phyloP scores from a whole-genome alignment of 2,797 vertebrate genomes.

The Cuniculus paca region DNA sequence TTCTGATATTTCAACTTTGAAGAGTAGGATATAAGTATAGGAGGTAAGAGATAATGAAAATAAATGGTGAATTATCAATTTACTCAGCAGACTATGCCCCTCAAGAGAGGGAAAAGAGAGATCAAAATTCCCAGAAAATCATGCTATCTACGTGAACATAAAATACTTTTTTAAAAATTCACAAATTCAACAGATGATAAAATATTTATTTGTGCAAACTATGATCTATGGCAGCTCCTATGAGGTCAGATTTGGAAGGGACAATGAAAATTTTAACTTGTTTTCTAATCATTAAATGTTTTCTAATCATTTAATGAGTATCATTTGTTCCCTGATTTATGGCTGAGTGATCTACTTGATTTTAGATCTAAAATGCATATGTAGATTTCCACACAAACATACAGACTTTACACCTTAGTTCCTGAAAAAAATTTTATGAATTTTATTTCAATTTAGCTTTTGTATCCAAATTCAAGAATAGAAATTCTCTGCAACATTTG shows the following conservation, averaged over 20 bases:
- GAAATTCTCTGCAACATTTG: slow-evolving; percentile 32
- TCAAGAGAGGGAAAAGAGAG: neutral
- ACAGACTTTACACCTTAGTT: neutral
- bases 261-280: neutral
- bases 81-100: neutral
- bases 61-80: neutral
- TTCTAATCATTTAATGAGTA: slow-evolving; percentile 55
- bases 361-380: slow-evolving; percentile 20
- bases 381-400: neutral
- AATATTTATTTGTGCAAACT: slow-evolving; percentile 60
- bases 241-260: neutral
- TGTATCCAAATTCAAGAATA: slow-evolving; percentile 47
- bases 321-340: slow-evolving; percentile 18
- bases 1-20: neutral
- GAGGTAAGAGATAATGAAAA: neutral
- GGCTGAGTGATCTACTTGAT: neutral
- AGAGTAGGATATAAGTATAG: neutral
- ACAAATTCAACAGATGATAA: slow-evolving; percentile 57
- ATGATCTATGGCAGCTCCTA: neutral
- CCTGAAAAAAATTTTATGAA: neutral
- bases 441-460: slow-evolving; percentile 63
- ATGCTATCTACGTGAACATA: neutral
- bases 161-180: slow-evolving; percentile 63
- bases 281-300: slow-evolving; percentile 14
- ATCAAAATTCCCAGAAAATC: slow-evolving; percentile 20